Base-by-base conservation (phyloP, 2,888 invertebrate genomes). In the Sphaeridia pumilis region DNA sequence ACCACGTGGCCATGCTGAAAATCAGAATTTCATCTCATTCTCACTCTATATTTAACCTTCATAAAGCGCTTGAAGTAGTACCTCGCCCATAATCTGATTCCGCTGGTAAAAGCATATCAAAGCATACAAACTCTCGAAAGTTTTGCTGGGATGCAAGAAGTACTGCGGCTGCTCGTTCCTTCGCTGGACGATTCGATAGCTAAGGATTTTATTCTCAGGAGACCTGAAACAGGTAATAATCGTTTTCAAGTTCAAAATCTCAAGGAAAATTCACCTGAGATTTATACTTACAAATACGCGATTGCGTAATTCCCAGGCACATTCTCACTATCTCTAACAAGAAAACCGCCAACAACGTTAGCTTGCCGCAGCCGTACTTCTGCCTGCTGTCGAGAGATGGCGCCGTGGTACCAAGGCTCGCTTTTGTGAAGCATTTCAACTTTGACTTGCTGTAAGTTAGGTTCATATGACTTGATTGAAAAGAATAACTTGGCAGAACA, bases 131-230 rank as follows among this genome's bases (percentile, higher is more conserved):
- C 38, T 38, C 20, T 38, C 17, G 20, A 38, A 38, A 7, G 12
- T 38, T 7, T 17, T 14, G 12, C 5, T 17, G 5, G 38, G 7
- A 17, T 38, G 17, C 38, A 38, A 20, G 17, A 17, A 38, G 38
- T 38, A 38, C n/a, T n/a, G n/a, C 5, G 38, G 38, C 12, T 38
- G 7, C 5, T 12, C n/a, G n/a, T n/a, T n/a, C n/a, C n/a, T n/a
- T n/a, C n/a, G n/a, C n/a, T n/a, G n/a, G n/a, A n/a, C n/a, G 38
- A 38, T 20, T 14, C 38, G 38, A 20, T 38, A 38, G 38, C 38
- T 38, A 5, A 38, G 17, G 5, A 20, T 38, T 38, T 38, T 38
- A 5, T 17, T 5, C 38, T 17, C 17, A 20, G 38, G 38, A 14
- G 38, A 38, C 17, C 38, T 38, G 38, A 17, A 12, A n/a, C n/a